A percentile compares a stretch with the other conserved stretches of the same genome.
phyloP scores from a whole-genome alignment of 23 tunicate genomes.

The Ciona savignyi region DNA sequence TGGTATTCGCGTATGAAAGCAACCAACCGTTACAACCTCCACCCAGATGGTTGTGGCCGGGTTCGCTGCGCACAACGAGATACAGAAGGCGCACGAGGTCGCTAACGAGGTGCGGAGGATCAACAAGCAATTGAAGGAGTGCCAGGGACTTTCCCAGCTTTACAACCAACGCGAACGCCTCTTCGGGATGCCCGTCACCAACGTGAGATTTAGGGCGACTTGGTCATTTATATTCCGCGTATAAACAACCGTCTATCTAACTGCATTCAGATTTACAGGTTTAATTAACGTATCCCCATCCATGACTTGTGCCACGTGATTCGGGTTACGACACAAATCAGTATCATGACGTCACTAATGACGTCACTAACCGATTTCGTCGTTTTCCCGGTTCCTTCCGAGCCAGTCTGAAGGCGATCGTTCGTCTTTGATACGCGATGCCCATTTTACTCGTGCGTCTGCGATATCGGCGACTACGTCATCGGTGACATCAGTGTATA shows the following conservation, averaged over 20 bases:
- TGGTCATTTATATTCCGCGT: too few relatives aligned
- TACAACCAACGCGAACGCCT: conserved; percentile 91
- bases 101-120: conserved; percentile 93
- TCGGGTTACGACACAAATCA: too few relatives aligned
- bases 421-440: neutral
- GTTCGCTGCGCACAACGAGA: conserved; percentile 92
- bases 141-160: conserved; percentile 65
- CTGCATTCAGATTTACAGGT: too few relatives aligned
- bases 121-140: conserved; percentile 92
- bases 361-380: too few relatives aligned
- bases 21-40: too few relatives aligned
- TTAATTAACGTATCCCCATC: too few relatives aligned
- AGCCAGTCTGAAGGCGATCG: neutral
- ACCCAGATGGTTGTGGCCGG: conserved; percentile 95
- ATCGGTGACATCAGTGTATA: too few relatives aligned
- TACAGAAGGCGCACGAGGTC: conserved; percentile 81
- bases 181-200: conserved; percentile 93
- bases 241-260: too few relatives aligned
- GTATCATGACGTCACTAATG: too few relatives aligned
- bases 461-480: neutral
- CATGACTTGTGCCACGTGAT: too few relatives aligned
- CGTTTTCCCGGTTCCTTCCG: too few relatives aligned
- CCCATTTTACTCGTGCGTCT: neutral
- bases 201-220: conserved; percentile 44
- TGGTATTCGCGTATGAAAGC: too few relatives aligned